Evolutionary conservation across 2,888 invertebrate genomes (phyloP), one percentile per base, ranked within the genome.

Genomic region (Drosophila falleni): DNA sequence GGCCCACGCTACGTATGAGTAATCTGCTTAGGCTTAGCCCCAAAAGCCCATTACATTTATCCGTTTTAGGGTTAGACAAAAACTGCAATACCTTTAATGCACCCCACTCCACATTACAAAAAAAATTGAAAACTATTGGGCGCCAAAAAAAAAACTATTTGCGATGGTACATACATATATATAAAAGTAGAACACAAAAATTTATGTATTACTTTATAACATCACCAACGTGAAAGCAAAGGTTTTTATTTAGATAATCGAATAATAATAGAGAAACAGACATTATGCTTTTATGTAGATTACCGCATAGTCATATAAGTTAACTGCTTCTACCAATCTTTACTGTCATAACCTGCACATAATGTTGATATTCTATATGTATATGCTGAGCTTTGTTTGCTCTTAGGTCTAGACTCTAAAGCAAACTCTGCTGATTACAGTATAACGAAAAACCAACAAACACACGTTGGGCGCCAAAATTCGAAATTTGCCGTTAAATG

Each of bases 1-100:
- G 78, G 69, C 64, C 80, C 76, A 75, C 60, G 74, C 69, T 75
- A 80, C 81, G 84, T 81, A 84, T 85, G 86, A 76, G 84, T 84
- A 85, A 86, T 85, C 80, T 70, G 63, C 63, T 74, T 74, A 78
- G 50, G 70, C 60, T 63, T 50, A 70, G 64, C 63, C 70, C 65
- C 47, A 60, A 59, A 75, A 75, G 69, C 79, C 71, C 47, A 69
- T 66, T 78, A 74, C 68, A 54, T 66, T 31, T 37, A 62, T 31
- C 39, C 56, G 42, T 41, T 77, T 74, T 67, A 8, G 71, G 75
- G 75, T 69, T 68, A 75, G 47, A 16, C 49, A 19, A 33, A 55
- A 50, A 67, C 33, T 69, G 53, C 60, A 61, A 41, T 55, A 15
- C 39, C 37, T 56, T 51, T 35, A 56, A 19, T 72, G 72, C 72